phyloP scores from a whole-genome alignment of 1,140 invertebrate species.

The Theocolax elegans region DNA sequence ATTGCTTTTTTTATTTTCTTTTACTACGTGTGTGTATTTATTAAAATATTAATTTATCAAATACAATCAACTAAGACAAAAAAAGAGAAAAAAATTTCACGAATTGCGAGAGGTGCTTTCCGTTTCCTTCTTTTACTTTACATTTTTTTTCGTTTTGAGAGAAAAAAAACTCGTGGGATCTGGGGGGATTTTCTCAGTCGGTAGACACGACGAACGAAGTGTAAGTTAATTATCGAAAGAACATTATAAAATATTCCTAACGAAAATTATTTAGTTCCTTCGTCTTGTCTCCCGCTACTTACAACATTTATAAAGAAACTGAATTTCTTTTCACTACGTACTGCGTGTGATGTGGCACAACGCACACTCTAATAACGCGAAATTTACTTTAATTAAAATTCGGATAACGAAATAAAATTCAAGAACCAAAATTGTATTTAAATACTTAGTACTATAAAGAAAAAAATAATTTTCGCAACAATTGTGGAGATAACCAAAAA shows the following conservation, averaged over 20 bases:
- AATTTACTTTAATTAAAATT: too few species aligned
- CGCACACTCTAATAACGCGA: conserved; percentile 46
- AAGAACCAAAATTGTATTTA: too few species aligned
- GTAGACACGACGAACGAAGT: conserved; percentile 11
- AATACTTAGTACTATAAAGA: too few species aligned
- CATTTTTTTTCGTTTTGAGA: conserved; percentile 49
- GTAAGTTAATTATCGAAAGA: background rate
- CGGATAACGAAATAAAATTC: too few species aligned
- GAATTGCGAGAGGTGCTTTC: conserved; percentile 61
- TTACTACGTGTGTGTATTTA: conserved; percentile 47
- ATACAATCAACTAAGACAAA: conserved; percentile 46
- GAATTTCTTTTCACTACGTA: conserved; percentile 53
- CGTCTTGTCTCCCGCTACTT: conserved; percentile 49
- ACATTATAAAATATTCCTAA: background rate
- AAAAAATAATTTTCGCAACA: too few species aligned
- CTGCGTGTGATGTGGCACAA: conserved; percentile 65
- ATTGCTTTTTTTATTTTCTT: too few species aligned
- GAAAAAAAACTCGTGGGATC: conserved; percentile 47
- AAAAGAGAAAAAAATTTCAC: conserved; percentile 52
- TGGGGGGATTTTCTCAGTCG: conserved; percentile 49
- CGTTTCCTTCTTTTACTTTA: conserved; percentile 46
- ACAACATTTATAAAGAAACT: conserved; percentile 54
- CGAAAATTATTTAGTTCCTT: conserved; percentile 38
- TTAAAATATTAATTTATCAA: background rate
- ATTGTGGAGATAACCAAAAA: too few species aligned